phyloP scores from a whole-genome alignment of 2,113 vertebrate genomes.

The Theropithecus gelada region DNA sequence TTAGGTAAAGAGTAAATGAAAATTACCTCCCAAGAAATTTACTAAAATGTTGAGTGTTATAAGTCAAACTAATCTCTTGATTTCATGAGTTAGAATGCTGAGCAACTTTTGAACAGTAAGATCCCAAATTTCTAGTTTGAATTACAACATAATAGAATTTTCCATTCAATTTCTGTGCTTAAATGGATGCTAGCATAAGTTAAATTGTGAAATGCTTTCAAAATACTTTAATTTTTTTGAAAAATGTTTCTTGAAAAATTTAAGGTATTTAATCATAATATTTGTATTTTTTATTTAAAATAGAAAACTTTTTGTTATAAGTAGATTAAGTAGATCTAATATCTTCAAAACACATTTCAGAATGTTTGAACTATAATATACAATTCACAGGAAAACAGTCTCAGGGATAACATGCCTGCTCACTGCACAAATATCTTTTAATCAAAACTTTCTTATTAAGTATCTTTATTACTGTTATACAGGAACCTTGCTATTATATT shows the following conservation, averaged over 20 bases:
- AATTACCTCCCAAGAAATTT: neutral
- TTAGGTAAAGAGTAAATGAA: neutral
- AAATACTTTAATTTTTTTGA: neutral
- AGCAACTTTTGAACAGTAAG: neutral
- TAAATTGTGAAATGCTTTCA: neutral
- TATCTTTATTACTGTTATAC: neutral
- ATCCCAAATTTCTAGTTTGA: neutral
- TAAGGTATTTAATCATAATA: neutral
- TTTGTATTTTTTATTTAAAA: slow-evolving; percentile 23
- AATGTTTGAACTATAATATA: neutral
- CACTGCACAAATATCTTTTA: neutral
- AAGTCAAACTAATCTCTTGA: slow-evolving; percentile 4
- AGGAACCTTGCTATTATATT: neutral
- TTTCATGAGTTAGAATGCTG: slow-evolving; percentile 14
- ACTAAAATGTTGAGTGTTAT: neutral
- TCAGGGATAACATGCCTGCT: neutral
- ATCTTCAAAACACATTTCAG: neutral
- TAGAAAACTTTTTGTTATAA: neutral
- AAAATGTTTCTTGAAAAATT: neutral
- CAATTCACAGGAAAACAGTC: neutral
- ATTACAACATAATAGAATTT: slow-evolving; percentile 27
- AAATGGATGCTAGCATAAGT: neutral
- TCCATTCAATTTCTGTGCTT: neutral
- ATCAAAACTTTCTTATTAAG: neutral
- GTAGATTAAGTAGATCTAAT: neutral